A percentile compares a stretch with the other conserved stretches of the same genome.
Evolutionary conservation across 2,113 vertebrate genomes (phyloP).

Genomic region (Megaceryle maxima): DNA sequence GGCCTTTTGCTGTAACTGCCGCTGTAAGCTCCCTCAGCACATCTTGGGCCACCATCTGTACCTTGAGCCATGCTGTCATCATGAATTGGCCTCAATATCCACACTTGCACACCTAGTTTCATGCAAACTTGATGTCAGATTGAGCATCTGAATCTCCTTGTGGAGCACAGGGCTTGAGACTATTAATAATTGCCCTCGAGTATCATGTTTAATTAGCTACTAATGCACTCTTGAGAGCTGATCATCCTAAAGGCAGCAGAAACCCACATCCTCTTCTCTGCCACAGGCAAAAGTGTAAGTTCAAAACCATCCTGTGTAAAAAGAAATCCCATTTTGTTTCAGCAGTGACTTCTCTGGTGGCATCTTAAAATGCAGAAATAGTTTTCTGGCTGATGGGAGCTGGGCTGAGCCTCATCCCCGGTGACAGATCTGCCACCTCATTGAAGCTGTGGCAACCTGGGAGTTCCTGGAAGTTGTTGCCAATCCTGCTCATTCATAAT

Average conservation of each 20-base stretch:
- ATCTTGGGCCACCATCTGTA: accelerated
- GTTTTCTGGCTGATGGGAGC: accelerated
- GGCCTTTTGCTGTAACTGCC: not conserved
- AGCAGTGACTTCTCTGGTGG: too few species aligned
- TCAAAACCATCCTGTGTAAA: not conserved
- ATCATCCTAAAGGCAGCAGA: not conserved
- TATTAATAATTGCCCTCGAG: not conserved
- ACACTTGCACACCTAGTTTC: not conserved
- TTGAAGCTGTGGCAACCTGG: not conserved
- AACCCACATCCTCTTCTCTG: not conserved
- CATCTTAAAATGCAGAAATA: not conserved
- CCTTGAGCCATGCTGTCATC: not conserved
- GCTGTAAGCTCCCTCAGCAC: not conserved
- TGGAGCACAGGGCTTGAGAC: not conserved
- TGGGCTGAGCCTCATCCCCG: not conserved
- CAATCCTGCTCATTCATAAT: not conserved
- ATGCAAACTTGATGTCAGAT: not conserved
- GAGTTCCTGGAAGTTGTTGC: not conserved
- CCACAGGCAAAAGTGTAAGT: not conserved
- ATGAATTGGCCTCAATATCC: not conserved
- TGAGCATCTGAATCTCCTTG: not conserved
- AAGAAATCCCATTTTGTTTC: too few species aligned
- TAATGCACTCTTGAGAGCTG: not conserved
- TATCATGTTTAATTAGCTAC: not conserved
- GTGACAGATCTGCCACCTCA: accelerated